A percentile compares a stretch with the other conserved stretches of the same genome.
Conservation (phyloP, 2,888 invertebrate species). For the Phytoseiulus persimilis region DNA sequence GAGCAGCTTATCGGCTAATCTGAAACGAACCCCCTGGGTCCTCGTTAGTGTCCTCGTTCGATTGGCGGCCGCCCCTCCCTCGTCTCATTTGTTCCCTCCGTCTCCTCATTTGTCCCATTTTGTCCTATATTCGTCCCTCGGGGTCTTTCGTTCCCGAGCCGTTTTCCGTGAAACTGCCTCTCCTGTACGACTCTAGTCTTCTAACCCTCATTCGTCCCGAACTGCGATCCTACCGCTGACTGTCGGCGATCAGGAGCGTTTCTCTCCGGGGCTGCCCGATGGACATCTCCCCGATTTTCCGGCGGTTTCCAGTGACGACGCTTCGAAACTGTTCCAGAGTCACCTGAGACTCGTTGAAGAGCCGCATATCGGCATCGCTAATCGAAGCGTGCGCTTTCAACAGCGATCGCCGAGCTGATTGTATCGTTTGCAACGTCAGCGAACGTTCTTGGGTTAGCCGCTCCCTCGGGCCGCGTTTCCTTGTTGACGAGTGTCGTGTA, state of each 20-base stretch:
- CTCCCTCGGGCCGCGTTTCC: neutral
- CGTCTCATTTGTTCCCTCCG: neutral
- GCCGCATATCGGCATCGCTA: neutral
- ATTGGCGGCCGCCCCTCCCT: neutral
- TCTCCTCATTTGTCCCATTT: constrained; percentile 5
- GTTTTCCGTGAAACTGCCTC: too few relatives aligned
- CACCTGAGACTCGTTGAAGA: neutral
- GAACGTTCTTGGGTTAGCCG: too few relatives aligned
- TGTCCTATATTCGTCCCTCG: neutral
- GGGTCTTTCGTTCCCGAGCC: neutral
- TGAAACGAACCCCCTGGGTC: constrained; percentile 24
- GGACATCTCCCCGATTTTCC: too few relatives aligned
- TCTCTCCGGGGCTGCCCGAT: too few relatives aligned
- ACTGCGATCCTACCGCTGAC: too few relatives aligned
- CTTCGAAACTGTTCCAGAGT: too few relatives aligned
- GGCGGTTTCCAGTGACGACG: too few relatives aligned
- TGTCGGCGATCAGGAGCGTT: too few relatives aligned
- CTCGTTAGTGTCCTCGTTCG: neutral
- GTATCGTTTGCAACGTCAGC: neutral
- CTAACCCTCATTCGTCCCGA: too few relatives aligned
- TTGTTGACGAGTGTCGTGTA: neutral
- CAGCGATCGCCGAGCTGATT: neutral
- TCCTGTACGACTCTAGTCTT: too few relatives aligned
- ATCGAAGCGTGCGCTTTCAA: neutral
- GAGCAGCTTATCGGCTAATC: constrained; percentile 38